Conservation (phyloP, 2,113 vertebrate species). For the Sinocyclocheilus grahami region DNA sequence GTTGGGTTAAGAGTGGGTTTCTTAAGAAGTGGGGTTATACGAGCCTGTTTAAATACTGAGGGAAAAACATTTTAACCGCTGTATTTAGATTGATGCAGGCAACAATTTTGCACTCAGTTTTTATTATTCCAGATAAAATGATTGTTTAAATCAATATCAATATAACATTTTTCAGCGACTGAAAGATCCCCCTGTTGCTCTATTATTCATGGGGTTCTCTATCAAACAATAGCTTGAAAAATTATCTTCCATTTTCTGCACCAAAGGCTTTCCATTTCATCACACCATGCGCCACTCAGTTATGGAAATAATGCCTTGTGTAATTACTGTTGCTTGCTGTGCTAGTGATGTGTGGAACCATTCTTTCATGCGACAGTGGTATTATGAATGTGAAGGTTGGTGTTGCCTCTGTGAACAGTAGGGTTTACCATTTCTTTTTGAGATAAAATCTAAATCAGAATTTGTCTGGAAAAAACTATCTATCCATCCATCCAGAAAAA, state of each 20-base stretch:
- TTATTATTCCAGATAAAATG: constrained; percentile 26
- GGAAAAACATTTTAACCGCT: too few species aligned
- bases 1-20: too few species aligned
- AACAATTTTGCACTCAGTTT: constrained; percentile 31
- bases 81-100: constrained; percentile 38
- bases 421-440: background rate
- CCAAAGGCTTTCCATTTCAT: constrained; percentile 10
- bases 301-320: background rate
- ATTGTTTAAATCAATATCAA: constrained; percentile 14
- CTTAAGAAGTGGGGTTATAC: too few species aligned
- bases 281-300: background rate
- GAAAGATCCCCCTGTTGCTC: constrained; percentile 10
- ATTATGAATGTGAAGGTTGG: background rate
- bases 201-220: constrained; percentile 19
- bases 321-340: background rate
- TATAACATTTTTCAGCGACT: constrained; percentile 17
- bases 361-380: background rate
- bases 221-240: background rate
- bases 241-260: background rate
- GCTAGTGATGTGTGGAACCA: background rate
- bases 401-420: background rate
- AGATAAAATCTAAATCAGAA: background rate
- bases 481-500: background rate
- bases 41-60: too few species aligned
- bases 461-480: background rate